Conservation (phyloP, 2,888 invertebrate species). For the Hybos culiciformis region DNA sequence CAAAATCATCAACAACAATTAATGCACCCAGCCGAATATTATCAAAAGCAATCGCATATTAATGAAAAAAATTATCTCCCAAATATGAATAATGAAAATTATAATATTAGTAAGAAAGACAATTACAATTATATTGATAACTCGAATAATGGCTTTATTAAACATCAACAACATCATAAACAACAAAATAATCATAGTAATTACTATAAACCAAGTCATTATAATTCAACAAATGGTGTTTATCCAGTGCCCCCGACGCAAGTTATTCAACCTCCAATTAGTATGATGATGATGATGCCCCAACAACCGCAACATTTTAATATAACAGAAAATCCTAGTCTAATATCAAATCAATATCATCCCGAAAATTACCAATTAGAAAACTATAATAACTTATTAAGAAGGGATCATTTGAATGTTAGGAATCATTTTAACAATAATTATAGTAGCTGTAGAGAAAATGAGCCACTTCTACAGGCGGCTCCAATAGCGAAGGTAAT, state of each 20-base stretch:
- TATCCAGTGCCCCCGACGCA: neutral
- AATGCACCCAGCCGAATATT: conserved; percentile 29
- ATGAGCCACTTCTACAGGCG: conserved; percentile 35
- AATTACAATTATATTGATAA: conserved; percentile 19
- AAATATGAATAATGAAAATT: conserved; percentile 30
- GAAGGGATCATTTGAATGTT: conserved; percentile 17
- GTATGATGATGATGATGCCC: neutral
- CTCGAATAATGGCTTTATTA: neutral
- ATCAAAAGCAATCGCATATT: conserved; percentile 31
- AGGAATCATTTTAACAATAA: conserved; percentile 25
- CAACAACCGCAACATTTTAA: conserved; percentile 21
- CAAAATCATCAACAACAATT: conserved; percentile 12
- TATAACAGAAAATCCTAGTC: conserved; percentile 35
- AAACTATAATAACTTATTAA: conserved; percentile 23
- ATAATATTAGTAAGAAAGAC: conserved; percentile 28
- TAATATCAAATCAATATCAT: conserved; percentile 25
- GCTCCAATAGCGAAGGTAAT: conserved; percentile 36
- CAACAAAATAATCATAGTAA: conserved; percentile 5
- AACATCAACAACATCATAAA: conserved; percentile 12
- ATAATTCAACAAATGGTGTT: neutral
- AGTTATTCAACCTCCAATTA: neutral
- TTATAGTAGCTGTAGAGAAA: conserved; percentile 33
- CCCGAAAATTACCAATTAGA: conserved; percentile 23
- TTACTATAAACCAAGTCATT: conserved; percentile 3
- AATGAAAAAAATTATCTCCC: conserved; percentile 27